Evolutionary conservation across 1,140 invertebrate species (phyloP).

Genomic region (Telenomus remus): DNA sequence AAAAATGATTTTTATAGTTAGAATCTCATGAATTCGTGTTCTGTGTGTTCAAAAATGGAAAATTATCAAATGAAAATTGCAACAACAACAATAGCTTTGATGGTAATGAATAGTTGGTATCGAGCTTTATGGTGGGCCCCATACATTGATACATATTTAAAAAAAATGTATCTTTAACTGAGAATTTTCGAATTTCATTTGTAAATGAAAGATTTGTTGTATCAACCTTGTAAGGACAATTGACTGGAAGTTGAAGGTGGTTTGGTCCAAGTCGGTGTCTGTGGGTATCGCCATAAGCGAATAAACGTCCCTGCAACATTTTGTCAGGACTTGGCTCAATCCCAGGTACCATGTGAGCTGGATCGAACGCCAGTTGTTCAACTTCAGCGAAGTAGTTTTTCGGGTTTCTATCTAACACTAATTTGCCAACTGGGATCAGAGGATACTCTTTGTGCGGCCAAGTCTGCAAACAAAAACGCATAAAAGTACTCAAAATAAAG

Average conservation of each 20-base stretch:
- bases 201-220: no score
- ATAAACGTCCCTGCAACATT: slow-evolving; percentile 95
- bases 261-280: slow-evolving; percentile 95
- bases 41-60: no score
- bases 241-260: slow-evolving; percentile 95
- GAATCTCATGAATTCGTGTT: no score
- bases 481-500: not conserved
- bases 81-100: no score
- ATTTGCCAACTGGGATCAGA: slow-evolving; percentile 91
- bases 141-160: no score
- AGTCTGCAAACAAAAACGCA: slow-evolving; percentile 74
- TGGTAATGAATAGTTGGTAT: no score
- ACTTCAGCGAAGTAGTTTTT: slow-evolving; percentile 96
- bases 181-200: no score
- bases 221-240: slow-evolving; percentile 90
- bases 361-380: slow-evolving; percentile 96
- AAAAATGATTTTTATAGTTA: no score
- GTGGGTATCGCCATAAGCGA: slow-evolving; percentile 96
- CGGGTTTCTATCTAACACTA: slow-evolving; percentile 92
- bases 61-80: no score
- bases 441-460: slow-evolving; percentile 95
- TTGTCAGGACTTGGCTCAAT: slow-evolving; percentile 95
- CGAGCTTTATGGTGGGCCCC: no score
- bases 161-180: no score
- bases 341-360: slow-evolving; percentile 92